These are phyloP conservation scores for Onychomys torridus DNA, from an alignment of 2,797 vertebrate genomes.

Conservation along the genomic window DNA sequence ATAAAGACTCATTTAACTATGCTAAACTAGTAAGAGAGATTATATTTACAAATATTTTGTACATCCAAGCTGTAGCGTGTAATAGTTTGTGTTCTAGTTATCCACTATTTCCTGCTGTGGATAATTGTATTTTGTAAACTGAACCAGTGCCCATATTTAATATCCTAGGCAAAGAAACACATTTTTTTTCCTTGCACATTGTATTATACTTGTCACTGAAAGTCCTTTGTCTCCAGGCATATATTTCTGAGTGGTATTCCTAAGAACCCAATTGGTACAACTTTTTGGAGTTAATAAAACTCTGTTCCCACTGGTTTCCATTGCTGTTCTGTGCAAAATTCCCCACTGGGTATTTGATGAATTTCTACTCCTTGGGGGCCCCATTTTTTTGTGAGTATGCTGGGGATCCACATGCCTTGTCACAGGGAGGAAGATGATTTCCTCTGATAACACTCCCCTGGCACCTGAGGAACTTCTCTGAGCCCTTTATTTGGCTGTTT, in stretches of 20 bases:
- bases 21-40: conserved; percentile 22
- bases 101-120: background rate
- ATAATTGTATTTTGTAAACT: conserved; percentile 45
- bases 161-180: conserved; percentile 44
- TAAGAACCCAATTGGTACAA: conserved; percentile 71
- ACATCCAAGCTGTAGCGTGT: background rate
- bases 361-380: conserved; percentile 79
- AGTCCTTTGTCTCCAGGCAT: conserved; percentile 62
- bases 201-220: conserved; percentile 69
- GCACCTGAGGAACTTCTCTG: conserved; percentile 80
- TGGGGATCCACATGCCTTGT: conserved; percentile 78
- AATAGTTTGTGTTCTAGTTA: conserved; percentile 25
- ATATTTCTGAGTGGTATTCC: conserved; percentile 61
- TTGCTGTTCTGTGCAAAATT: conserved; percentile 77
- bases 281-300: conserved; percentile 82
- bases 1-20: conserved; percentile 13
- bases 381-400: conserved; percentile 69
- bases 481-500: conserved; percentile 78
- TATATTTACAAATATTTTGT: conserved; percentile 51
- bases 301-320: conserved; percentile 76
- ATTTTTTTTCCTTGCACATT: conserved; percentile 43
- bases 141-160: conserved; percentile 48
- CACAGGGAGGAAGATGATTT: conserved; percentile 81
- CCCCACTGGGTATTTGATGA: conserved; percentile 82
- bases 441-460: conserved; percentile 80